phyloP scores from a whole-genome alignment of 2,797 vertebrate genomes.

The Squalus acanthias region DNA sequence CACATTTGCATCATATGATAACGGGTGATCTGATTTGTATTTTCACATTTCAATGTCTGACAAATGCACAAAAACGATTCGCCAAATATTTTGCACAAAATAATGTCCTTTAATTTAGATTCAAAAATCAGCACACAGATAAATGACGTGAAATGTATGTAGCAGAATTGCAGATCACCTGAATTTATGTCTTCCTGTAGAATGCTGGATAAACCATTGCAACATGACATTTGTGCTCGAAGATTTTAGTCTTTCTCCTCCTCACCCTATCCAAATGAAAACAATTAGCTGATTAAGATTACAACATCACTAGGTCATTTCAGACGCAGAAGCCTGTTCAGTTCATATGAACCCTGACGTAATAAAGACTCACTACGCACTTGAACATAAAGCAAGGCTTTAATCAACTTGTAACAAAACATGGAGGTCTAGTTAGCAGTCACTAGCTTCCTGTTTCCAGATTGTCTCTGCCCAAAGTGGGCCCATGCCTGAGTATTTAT shows the following conservation, averaged over 20 bases:
- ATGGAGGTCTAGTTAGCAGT: too few relatives aligned
- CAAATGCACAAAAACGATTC: neutral
- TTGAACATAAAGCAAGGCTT: too few relatives aligned
- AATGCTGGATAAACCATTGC: neutral
- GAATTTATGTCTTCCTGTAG: neutral
- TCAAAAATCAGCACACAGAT: neutral
- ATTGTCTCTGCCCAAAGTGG: too few relatives aligned
- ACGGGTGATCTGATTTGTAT: neutral
- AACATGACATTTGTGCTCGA: too few relatives aligned
- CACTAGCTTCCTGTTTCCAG: too few relatives aligned
- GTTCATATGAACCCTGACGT: neutral
- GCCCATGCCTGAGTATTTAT: too few relatives aligned
- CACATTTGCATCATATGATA: neutral
- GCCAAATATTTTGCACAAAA: neutral
- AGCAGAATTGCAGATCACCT: neutral
- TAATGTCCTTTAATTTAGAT: neutral
- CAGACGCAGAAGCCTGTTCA: neutral
- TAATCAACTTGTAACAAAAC: too few relatives aligned
- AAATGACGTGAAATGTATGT: neutral
- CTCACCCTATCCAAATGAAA: neutral
- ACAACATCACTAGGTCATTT: neutral
- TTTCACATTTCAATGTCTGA: neutral
- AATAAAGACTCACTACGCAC: too few relatives aligned
- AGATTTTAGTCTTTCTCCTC: neutral
- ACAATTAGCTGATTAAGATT: neutral